These are phyloP conservation scores for Catharus ustulatus DNA, from an alignment of 2,797 vertebrate species.

Conservation along the genomic window DNA sequence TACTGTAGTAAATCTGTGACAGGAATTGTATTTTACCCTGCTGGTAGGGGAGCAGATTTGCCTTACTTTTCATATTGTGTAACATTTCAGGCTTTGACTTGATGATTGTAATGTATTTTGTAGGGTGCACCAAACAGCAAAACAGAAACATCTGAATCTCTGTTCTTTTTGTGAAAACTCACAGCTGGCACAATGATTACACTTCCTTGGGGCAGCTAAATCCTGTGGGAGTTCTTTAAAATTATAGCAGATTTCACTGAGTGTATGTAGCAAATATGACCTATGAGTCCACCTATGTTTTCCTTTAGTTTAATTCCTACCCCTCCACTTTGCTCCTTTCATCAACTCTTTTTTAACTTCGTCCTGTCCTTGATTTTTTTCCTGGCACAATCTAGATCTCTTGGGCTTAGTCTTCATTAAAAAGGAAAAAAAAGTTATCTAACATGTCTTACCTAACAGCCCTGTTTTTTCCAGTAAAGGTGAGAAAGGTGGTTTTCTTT, in stretches of 20 bases:
- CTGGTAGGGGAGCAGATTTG: not conserved
- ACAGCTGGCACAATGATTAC: not conserved
- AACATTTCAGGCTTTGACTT: not conserved
- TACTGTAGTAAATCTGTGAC: not conserved
- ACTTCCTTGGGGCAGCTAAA: not conserved
- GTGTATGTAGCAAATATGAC: not conserved
- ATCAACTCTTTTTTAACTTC: not conserved
- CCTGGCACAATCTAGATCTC: not conserved
- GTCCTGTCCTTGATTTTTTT: not conserved
- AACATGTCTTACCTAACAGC: conserved; percentile 21
- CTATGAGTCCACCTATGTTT: not conserved
- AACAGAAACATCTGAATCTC: not conserved
- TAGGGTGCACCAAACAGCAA: not conserved
- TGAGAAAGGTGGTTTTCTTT: conserved; percentile 25
- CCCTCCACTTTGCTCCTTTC: not conserved
- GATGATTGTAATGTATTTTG: not conserved
- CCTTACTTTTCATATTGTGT: not conserved
- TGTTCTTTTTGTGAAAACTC: not conserved
- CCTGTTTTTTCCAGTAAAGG: not conserved
- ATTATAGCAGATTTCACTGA: not conserved
- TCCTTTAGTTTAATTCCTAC: not conserved
- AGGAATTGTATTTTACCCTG: not conserved
- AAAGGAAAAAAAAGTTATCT: conserved; percentile 20
- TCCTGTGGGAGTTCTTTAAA: not conserved
- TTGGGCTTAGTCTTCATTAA: not conserved